These are phyloP conservation scores for Phylloscopus trochilus DNA, from an alignment of 2,113 vertebrate species.

Conservation along the genomic window DNA sequence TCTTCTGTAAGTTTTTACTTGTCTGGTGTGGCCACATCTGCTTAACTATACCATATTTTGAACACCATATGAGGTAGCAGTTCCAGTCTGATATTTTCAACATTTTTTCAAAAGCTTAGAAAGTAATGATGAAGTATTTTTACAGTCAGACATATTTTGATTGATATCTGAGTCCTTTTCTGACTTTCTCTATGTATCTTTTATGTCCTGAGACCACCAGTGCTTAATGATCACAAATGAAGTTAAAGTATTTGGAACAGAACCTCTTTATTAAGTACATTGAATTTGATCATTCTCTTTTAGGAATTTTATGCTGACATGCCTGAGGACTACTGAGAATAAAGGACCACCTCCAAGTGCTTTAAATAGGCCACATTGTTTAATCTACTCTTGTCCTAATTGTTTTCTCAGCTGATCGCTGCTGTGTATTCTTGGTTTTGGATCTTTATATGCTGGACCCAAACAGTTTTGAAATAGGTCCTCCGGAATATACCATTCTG, in stretches of 20 bases:
- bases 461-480: neutral
- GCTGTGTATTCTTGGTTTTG: neutral
- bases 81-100: neutral
- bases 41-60: neutral
- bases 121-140: neutral
- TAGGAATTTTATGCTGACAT: neutral
- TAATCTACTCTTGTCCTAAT: neutral
- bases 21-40: neutral
- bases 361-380: neutral
- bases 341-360: neutral
- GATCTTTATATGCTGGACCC: neutral
- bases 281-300: neutral
- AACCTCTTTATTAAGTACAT: neutral
- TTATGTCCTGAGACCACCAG: neutral
- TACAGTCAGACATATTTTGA: neutral
- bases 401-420: neutral
- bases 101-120: neutral
- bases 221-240: neutral
- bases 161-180: neutral
- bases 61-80: neutral
- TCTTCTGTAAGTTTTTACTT: neutral
- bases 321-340: neutral
- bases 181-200: neutral
- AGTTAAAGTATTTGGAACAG: neutral
- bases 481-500: neutral